Conservation (phyloP, 2,888 invertebrate genomes). For the Anagyrus pseudococci region DNA sequence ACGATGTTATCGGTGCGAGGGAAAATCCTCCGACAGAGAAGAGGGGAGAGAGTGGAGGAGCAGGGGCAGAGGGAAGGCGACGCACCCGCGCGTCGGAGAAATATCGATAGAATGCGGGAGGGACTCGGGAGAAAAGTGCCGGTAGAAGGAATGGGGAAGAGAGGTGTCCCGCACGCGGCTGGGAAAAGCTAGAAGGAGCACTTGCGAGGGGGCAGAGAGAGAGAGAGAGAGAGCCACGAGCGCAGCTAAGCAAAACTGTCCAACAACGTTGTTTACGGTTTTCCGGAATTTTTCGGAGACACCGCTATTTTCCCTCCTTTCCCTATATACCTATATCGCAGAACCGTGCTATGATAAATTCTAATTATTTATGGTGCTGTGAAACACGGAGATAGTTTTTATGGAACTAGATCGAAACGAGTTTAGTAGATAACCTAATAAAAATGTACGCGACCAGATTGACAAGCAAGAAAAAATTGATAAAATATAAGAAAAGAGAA, state of each 20-base stretch:
- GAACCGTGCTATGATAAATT: too few relatives aligned
- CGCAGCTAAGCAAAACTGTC: background rate
- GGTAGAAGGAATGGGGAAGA: background rate
- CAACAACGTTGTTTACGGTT: background rate
- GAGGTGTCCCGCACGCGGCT: background rate
- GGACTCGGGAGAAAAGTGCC: background rate
- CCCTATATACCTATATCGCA: background rate
- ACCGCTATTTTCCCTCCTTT: background rate
- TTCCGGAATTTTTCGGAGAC: background rate
- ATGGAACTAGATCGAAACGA: too few relatives aligned
- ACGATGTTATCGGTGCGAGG: slow-evolving; percentile 39
- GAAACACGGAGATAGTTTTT: too few relatives aligned
- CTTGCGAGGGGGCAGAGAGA: background rate
- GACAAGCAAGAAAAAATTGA: too few relatives aligned
- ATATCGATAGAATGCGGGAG: background rate
- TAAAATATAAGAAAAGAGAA: background rate
- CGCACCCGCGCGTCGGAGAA: background rate
- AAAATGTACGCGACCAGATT: background rate
- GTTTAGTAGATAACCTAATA: too few relatives aligned
- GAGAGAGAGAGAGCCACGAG: background rate
- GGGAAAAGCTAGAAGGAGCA: background rate
- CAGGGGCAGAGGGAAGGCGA: background rate
- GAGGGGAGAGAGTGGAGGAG: background rate
- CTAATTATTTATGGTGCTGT: too few relatives aligned
- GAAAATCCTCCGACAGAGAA: slow-evolving; percentile 19